Conservation (phyloP, 1,140 invertebrate species). For the Pachyrhynchus sulphureomaculatus region DNA sequence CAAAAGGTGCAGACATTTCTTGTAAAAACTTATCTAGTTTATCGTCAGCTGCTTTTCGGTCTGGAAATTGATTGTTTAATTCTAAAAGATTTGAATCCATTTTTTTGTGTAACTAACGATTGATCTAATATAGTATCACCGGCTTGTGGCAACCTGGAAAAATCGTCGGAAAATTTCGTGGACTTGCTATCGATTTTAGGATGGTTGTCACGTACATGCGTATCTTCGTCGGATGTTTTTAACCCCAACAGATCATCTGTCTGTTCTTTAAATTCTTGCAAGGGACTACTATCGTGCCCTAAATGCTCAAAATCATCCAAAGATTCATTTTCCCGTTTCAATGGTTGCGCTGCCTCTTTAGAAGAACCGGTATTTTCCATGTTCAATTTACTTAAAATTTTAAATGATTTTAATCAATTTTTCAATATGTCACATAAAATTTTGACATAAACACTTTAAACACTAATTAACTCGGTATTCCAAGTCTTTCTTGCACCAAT, state of each 20-base stretch:
- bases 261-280: slow-evolving; percentile 29
- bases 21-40: slow-evolving; percentile 43
- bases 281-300: slow-evolving; percentile 53
- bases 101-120: slow-evolving; percentile 20
- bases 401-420: too few species aligned
- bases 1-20: slow-evolving; percentile 36
- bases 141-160: slow-evolving; percentile 28
- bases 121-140: slow-evolving; percentile 26
- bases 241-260: slow-evolving; percentile 30
- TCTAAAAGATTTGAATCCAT: slow-evolving; percentile 45
- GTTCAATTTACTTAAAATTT: too few species aligned
- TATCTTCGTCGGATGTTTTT: slow-evolving; percentile 25
- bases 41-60: slow-evolving; percentile 37
- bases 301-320: slow-evolving; percentile 72
- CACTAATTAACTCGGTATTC: too few species aligned
- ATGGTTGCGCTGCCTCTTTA: slow-evolving; percentile 19
- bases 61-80: slow-evolving; percentile 38
- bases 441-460: too few species aligned
- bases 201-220: slow-evolving; percentile 35
- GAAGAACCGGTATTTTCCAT: not conserved
- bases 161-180: slow-evolving; percentile 30
- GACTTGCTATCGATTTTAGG: slow-evolving; percentile 37
- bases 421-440: too few species aligned
- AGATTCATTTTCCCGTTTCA: slow-evolving; percentile 65
- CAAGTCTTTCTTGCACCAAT: too few species aligned